Percentiles rank a stretch among this genome's conserved stretches.
Evolutionary conservation across 2,888 invertebrate genomes (phyloP).

Genomic region (Eristalis intricaria): DNA sequence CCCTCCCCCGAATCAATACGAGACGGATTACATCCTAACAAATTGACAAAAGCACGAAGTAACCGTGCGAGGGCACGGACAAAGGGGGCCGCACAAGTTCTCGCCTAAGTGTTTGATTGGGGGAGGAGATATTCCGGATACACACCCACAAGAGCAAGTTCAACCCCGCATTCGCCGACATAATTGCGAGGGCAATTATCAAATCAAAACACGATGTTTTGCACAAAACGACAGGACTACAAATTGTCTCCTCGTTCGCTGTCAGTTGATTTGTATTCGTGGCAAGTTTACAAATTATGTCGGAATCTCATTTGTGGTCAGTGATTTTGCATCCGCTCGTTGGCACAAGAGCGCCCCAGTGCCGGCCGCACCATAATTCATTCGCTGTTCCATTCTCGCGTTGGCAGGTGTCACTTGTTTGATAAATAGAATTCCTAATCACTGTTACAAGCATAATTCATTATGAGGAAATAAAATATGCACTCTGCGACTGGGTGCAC

Average conservation of each 20-base stretch:
- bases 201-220: slow-evolving; percentile 63
- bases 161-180: neutral
- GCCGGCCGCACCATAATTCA: slow-evolving; percentile 31
- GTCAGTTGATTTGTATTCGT: slow-evolving; percentile 55
- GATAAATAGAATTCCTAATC: slow-evolving; percentile 65
- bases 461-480: slow-evolving; percentile 20
- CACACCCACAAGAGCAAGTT: slow-evolving; percentile 36
- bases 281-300: slow-evolving; percentile 51
- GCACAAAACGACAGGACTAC: slow-evolving; percentile 9
- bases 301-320: slow-evolving; percentile 48
- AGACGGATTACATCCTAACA: neutral
- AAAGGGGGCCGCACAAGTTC: neutral
- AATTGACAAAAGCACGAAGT: neutral
- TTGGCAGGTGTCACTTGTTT: slow-evolving; percentile 66
- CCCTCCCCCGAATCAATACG: slow-evolving; percentile 18
- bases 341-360: neutral
- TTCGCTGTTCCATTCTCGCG: slow-evolving; percentile 32
- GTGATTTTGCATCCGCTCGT: slow-evolving; percentile 48
- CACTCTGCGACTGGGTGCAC: neutral
- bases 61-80: neutral
- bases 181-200: slow-evolving; percentile 36
- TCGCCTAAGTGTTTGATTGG: neutral
- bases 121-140: slow-evolving; percentile 9
- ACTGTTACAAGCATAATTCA: slow-evolving; percentile 50
- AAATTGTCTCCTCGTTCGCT: slow-evolving; percentile 9